Percentiles rank a stretch among this genome's conserved stretches.
These are phyloP conservation scores for Megaceryle torquata DNA, from an alignment of 2,113 vertebrate species.

Conservation along the genomic window DNA sequence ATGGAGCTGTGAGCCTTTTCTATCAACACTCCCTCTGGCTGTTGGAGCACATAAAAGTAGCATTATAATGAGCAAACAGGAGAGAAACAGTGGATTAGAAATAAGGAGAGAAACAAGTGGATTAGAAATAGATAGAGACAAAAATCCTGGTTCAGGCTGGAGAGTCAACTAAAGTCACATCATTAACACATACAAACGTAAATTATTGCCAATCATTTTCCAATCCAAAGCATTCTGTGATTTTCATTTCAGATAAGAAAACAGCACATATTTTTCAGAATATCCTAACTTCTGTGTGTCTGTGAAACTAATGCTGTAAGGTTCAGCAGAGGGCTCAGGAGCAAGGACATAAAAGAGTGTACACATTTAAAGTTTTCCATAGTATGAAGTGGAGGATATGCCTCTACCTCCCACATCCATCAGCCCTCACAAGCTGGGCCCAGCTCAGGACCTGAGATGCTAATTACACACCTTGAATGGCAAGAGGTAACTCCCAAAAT, in stretches of 20 bases:
- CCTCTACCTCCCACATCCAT: neutral
- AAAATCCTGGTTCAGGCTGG: neutral
- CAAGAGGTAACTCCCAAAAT: neutral
- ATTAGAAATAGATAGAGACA: neutral
- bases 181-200: neutral
- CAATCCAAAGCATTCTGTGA: neutral
- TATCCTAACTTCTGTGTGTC: neutral
- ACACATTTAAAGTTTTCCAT: neutral
- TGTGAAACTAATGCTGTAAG: neutral
- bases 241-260: neutral
- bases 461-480: neutral
- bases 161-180: neutral
- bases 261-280: neutral
- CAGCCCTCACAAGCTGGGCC: accelerated
- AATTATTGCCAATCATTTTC: neutral
- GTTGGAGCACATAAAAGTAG: neutral
- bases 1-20: conserved; percentile 69
- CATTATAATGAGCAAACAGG: neutral
- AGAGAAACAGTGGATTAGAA: neutral
- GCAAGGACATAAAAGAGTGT: neutral
- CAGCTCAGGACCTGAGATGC: neutral
- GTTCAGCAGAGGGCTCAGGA: neutral
- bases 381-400: neutral
- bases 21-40: conserved; percentile 70
- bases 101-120: neutral